phyloP scores from a whole-genome alignment of 1,140 invertebrate species.

The Mya arenaria region DNA sequence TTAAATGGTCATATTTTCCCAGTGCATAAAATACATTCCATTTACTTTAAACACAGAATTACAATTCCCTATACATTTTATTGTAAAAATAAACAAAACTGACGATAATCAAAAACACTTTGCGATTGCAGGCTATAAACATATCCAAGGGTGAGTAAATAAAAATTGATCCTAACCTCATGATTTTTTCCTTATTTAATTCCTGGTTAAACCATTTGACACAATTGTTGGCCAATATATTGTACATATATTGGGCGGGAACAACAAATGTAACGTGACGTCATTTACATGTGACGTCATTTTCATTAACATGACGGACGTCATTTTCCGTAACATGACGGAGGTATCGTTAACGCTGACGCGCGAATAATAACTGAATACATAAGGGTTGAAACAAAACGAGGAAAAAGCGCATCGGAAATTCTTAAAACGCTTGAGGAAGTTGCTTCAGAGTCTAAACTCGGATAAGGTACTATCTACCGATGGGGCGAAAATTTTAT shows the following conservation, averaged over 20 bases:
- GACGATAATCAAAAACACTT: too few relatives aligned
- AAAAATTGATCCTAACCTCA: slow-evolving; percentile 14
- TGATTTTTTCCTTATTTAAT: slow-evolving; percentile 7
- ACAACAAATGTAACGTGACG: background rate
- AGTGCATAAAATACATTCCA: too few relatives aligned
- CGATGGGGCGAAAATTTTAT: background rate
- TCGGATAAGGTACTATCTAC: slow-evolving; percentile 20
- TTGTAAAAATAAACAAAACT: too few relatives aligned
- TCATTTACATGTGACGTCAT: slow-evolving; percentile 2
- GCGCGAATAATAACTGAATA: background rate
- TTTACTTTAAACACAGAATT: too few relatives aligned
- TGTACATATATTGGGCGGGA: background rate
- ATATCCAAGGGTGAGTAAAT: slow-evolving; percentile 7
- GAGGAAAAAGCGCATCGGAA: slow-evolving; percentile 9
- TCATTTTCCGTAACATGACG: background rate
- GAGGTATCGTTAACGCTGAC: background rate
- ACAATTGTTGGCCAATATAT: slow-evolving; percentile 1
- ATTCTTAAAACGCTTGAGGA: slow-evolving; percentile 6
- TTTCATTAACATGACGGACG: too few relatives aligned
- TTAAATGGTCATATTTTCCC: too few relatives aligned
- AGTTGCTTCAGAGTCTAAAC: slow-evolving; percentile 1
- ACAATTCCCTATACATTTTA: too few relatives aligned
- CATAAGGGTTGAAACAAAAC: background rate
- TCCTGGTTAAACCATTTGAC: background rate
- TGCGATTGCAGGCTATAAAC: too few relatives aligned